These are phyloP conservation scores for Junco hyemalis DNA, from an alignment of 2,113 vertebrate genomes.

Conservation along the genomic window DNA sequence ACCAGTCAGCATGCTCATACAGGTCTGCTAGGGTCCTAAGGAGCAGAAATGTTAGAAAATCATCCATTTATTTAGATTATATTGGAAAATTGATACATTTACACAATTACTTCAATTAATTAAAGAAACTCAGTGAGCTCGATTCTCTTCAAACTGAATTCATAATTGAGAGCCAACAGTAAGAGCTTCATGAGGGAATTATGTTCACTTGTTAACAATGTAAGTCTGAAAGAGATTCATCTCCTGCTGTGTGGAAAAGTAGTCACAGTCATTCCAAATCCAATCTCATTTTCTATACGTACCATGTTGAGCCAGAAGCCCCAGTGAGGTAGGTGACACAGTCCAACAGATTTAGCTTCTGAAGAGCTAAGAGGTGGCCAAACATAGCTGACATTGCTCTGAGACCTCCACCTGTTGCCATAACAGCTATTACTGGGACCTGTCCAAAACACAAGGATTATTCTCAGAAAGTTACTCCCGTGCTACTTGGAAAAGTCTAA, in stretches of 20 bases:
- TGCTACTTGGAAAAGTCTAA: neutral
- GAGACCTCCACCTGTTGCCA: constrained; percentile 83
- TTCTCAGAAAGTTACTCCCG: neutral
- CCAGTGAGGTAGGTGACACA: constrained; percentile 80
- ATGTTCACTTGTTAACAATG: neutral
- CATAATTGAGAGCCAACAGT: neutral
- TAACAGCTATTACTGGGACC: constrained; percentile 84
- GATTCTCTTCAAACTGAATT: neutral
- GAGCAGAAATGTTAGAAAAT: neutral
- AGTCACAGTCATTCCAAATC: neutral
- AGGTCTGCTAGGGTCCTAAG: constrained; percentile 81
- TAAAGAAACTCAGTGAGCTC: neutral
- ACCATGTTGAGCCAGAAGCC: constrained; percentile 90
- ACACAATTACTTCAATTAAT: neutral
- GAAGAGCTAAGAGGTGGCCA: constrained; percentile 80
- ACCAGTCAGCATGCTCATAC: constrained; percentile 81
- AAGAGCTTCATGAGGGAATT: neutral
- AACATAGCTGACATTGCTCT: constrained; percentile 84
- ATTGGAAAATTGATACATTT: neutral
- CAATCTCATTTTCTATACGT: neutral
- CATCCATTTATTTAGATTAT: neutral
- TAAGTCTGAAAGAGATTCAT: neutral
- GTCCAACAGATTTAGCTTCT: constrained; percentile 80
- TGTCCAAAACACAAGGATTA: constrained; percentile 63
- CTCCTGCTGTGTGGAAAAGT: neutral